phyloP scores from a whole-genome alignment of 1,140 invertebrate species.

The Pseudomyrmex pallidus region DNA sequence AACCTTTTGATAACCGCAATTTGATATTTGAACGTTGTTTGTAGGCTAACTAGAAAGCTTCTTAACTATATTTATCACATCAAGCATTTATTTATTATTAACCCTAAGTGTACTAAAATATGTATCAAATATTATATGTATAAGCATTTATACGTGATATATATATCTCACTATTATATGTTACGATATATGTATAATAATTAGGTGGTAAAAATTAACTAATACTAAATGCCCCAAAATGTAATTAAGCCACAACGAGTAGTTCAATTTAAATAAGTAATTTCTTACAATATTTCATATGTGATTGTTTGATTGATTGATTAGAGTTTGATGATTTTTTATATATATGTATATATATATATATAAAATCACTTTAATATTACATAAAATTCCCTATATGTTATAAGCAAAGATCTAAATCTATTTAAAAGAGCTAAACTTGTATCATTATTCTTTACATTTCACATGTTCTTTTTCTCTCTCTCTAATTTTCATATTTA shows the following conservation, averaged over 20 bases:
- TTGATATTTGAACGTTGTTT: constrained; percentile 29
- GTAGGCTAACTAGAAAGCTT: constrained; percentile 22
- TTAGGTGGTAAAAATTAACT: not conserved
- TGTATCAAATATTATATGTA: constrained; percentile 15
- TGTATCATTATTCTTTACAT: constrained; percentile 6
- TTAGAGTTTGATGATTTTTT: constrained; percentile 31
- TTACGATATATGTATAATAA: no score
- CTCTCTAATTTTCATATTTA: constrained; percentile 7
- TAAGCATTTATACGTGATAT: no score
- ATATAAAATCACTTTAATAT: not conserved
- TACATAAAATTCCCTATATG: constrained; percentile 2
- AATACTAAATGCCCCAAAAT: constrained; percentile 34
- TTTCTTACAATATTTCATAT: not conserved
- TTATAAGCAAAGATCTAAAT: constrained; percentile 28
- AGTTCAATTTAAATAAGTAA: constrained; percentile 14
- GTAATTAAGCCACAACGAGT: constrained; percentile 12
- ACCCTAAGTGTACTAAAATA: constrained; percentile 8
- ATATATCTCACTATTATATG: no score
- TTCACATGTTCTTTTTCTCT: constrained; percentile 3
- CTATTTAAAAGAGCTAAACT: not conserved
- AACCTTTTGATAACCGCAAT: constrained; percentile 3
- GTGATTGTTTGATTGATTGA: constrained; percentile 5
- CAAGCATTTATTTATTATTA: constrained; percentile 34
- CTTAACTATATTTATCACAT: constrained; percentile 47
- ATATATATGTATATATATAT: not conserved